phyloP scores from a whole-genome alignment of 1,140 invertebrate genomes.

The Drosophila suzukii region DNA sequence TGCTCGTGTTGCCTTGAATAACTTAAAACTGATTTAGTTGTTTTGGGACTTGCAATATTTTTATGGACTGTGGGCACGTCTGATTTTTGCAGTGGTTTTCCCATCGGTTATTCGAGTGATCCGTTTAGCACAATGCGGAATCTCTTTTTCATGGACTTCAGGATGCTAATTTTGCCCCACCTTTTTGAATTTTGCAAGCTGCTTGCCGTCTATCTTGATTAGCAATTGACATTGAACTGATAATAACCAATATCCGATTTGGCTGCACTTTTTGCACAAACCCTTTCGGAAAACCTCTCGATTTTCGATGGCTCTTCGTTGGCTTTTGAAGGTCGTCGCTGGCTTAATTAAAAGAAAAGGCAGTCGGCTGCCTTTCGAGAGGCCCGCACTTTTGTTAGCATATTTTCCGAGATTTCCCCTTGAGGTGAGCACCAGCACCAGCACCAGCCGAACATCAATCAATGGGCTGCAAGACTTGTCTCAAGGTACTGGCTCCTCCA shows the following conservation, averaged over 20 bases:
- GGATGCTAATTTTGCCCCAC: background rate
- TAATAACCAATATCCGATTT: slow-evolving; percentile 34
- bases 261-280: background rate
- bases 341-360: slow-evolving; percentile 31
- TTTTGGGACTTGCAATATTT: slow-evolving; percentile 51
- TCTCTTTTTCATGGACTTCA: background rate
- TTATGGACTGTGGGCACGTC: no score
- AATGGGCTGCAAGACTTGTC: slow-evolving; percentile 29
- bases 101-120: slow-evolving; percentile 14
- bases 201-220: slow-evolving; percentile 39
- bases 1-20: slow-evolving; percentile 47
- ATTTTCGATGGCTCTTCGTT: slow-evolving; percentile 29
- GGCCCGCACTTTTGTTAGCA: slow-evolving; percentile 17
- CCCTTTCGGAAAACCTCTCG: slow-evolving; percentile 2
- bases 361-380: background rate
- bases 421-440: slow-evolving; percentile 37
- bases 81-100: slow-evolving; percentile 9
- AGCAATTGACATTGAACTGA: slow-evolving; percentile 64
- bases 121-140: background rate
- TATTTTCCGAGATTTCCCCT: slow-evolving; percentile 28
- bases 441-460: slow-evolving; percentile 41
- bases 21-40: slow-evolving; percentile 66
- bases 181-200: slow-evolving; percentile 10
- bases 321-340: slow-evolving; percentile 30
- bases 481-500: slow-evolving; percentile 32